Evolutionary conservation across 2,888 invertebrate genomes (phyloP).

Genomic region (Dyspetes luteomarginatus): DNA sequence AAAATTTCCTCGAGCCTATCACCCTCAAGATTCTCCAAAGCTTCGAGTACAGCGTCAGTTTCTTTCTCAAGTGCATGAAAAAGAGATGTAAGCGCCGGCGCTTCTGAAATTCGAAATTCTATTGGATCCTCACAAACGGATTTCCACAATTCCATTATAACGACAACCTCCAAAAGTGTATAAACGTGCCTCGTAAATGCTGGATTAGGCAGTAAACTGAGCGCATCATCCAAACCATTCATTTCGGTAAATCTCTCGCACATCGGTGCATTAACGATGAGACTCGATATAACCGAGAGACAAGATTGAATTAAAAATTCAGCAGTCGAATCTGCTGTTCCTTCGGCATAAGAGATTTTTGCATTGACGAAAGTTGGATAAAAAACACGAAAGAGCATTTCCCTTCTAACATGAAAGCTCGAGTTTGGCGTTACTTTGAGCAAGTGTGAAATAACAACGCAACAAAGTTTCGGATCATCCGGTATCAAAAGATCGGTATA

Average conservation of each 20-base stretch:
- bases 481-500: constrained; percentile 86
- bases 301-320: constrained; percentile 87
- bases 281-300: constrained; percentile 86
- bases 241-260: constrained; percentile 86
- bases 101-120: constrained; percentile 51
- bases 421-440: constrained; percentile 86
- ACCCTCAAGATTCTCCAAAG: constrained; percentile 63
- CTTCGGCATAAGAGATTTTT: constrained; percentile 83
- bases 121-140: constrained; percentile 77
- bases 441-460: constrained; percentile 86
- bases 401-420: constrained; percentile 85
- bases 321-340: constrained; percentile 84
- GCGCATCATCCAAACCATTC: constrained; percentile 85
- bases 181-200: constrained; percentile 87
- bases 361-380: constrained; percentile 86
- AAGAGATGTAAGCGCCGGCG: constrained; percentile 73
- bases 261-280: constrained; percentile 85
- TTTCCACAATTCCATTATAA: constrained; percentile 86
- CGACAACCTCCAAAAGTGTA: constrained; percentile 86
- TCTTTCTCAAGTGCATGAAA: constrained; percentile 76
- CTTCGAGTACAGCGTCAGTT: constrained; percentile 71
- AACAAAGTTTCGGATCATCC: constrained; percentile 85
- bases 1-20: constrained; percentile 34
- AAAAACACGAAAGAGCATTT: constrained; percentile 86
- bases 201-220: constrained; percentile 85